Base-by-base conservation (phyloP, 2,113 vertebrate genomes). In the Dasyornis broadbenti region DNA sequence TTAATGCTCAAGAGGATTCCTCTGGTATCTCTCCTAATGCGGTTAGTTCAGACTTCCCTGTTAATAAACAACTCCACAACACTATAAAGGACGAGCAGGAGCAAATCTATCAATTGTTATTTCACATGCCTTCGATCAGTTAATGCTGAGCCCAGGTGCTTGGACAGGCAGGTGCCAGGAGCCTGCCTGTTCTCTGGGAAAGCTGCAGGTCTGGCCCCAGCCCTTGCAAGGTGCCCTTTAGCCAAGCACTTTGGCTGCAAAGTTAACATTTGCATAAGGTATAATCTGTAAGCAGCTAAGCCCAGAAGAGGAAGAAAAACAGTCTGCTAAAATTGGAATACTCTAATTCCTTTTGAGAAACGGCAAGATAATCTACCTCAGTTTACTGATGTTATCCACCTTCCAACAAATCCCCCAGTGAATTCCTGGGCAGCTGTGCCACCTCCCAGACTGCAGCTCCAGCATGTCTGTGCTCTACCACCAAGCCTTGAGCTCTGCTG, bases 271-370 rank as follows among this genome's bases (percentile, higher is more conserved):
- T 95, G 83, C 66, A 53, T 82, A 79, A 92, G 3, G 78, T 88
- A 87, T 90, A 76, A 91, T 85, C 90, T 77, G 45, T 82, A 82
- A 83, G 78, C 71, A 82, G 53, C 54, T 95, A 84, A 93, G 33
- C 75, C 54, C 76, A 90, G 83, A 78, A 82, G 37, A 91, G 45
- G 40, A 91, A 92, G 80, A 72, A 94, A 89, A 80, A 54, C 47
- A 82, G 70, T 21, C 57, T 64, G 71, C 86, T 87, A 71, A 91
- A 94, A 93, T 2, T 77, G 65, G 68, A 95, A 89, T 59, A 81
- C 72, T 91, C 50, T 82, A 95, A 94, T 91, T 94, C 76, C 76
- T 90, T 54, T 86, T 70, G 45, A 57, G 69, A 89, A 92, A 79
- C 92, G 40, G 50, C 57, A 95, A 53, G 47, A 89, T 80, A 80